These are phyloP conservation scores for Micropterix aruncella DNA, from an alignment of 2,888 invertebrate genomes.

Conservation along the genomic window DNA sequence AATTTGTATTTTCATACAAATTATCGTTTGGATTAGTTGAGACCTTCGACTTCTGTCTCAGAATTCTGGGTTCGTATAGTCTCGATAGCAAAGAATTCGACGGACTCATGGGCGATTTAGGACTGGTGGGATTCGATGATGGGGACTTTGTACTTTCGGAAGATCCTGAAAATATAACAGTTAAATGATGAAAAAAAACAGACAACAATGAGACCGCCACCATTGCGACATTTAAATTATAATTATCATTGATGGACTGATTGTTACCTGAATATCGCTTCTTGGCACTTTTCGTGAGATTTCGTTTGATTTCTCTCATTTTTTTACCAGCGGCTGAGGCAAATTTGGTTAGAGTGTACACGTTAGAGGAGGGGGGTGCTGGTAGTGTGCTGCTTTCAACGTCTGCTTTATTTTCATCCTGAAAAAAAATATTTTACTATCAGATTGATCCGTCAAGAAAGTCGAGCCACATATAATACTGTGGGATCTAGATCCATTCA, in stretches of 20 bases:
- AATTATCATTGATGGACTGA: no score
- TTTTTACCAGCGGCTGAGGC: constrained; percentile 45
- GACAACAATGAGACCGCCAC: no score
- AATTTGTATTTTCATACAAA: neutral
- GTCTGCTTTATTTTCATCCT: constrained; percentile 11
- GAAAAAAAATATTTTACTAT: neutral
- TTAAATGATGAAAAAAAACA: neutral
- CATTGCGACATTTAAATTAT: no score
- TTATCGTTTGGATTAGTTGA: neutral
- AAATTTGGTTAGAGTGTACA: constrained; percentile 50
- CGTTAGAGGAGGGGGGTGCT: constrained; percentile 40
- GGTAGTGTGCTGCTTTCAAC: constrained; percentile 25
- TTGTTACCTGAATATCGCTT: constrained; percentile 31
- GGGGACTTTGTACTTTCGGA: neutral
- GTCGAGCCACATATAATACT: no score
- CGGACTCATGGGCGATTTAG: neutral
- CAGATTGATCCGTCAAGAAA: constrained; percentile 1
- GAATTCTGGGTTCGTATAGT: neutral
- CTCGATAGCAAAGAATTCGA: neutral
- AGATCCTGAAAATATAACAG: neutral
- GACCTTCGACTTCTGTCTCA: neutral
- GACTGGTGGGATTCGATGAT: neutral
- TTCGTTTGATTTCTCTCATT: constrained; percentile 52
- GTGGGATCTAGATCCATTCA: constrained; percentile 5
- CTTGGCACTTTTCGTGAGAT: constrained; percentile 36